Percentiles rank a stretch among this genome's conserved stretches.
Evolutionary conservation across 2,113 vertebrate genomes (phyloP).

Genomic region (Ranitomeya variabilis): DNA sequence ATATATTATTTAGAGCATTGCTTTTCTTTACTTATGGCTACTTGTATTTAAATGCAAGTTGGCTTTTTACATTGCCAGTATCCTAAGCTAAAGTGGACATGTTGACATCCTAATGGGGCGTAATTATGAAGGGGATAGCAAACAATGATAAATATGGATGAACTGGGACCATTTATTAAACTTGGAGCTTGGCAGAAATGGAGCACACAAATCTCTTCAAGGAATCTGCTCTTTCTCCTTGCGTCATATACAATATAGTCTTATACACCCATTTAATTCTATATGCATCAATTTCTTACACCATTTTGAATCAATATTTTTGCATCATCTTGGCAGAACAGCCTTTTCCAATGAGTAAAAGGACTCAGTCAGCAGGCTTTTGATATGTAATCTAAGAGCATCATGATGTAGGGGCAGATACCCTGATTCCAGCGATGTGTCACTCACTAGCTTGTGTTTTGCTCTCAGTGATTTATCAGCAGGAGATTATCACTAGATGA

Average conservation of each 20-base stretch:
- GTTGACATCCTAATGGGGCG: background rate
- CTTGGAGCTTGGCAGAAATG: background rate
- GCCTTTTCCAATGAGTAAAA: too few species aligned
- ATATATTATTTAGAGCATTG: background rate
- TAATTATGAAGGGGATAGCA: background rate
- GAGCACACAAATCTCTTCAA: background rate
- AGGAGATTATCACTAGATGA: too few species aligned
- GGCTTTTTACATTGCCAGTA: background rate
- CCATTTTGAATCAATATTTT: background rate
- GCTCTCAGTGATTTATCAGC: too few species aligned
- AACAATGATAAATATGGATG: background rate
- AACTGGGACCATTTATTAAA: background rate
- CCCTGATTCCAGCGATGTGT: too few species aligned
- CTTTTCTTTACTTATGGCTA: background rate
- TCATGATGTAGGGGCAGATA: too few species aligned
- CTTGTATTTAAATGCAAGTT: too few species aligned
- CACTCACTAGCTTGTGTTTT: too few species aligned
- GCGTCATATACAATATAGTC: background rate
- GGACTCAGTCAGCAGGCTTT: too few species aligned
- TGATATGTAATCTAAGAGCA: too few species aligned
- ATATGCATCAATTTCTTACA: background rate
- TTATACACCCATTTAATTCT: background rate
- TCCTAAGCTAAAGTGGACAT: background rate
- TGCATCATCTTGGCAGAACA: background rate
- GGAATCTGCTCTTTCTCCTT: background rate